These are phyloP conservation scores for Ispidina lecontei DNA, from an alignment of 2,797 vertebrate genomes.

Conservation along the genomic window DNA sequence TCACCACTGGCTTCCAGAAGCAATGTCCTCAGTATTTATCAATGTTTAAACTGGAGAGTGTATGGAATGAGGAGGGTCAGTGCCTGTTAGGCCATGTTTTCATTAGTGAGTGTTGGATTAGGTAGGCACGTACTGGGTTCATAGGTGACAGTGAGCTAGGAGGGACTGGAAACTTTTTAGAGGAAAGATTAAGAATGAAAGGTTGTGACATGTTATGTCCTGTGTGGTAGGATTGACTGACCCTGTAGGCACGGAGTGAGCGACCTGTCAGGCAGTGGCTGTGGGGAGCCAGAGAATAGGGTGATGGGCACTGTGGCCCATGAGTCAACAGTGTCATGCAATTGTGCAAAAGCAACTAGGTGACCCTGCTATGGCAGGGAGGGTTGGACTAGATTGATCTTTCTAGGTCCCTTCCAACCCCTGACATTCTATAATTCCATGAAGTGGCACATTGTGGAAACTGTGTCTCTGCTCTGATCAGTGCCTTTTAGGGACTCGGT, in stretches of 20 bases:
- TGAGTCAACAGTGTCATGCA: neutral
- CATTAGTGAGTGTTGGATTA: neutral
- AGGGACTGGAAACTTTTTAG: neutral
- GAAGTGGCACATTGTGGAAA: neutral
- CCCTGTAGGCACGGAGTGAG: neutral
- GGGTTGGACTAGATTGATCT: no score
- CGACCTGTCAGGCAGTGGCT: neutral
- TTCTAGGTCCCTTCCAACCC: no score
- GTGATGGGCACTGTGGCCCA: neutral
- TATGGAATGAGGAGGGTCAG: neutral
- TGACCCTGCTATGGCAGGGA: no score
- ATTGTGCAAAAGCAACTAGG: constrained; percentile 12
- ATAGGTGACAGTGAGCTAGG: neutral
- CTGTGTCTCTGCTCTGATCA: accelerated
- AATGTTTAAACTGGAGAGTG: neutral
- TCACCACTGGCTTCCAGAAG: neutral
- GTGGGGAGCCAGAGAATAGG: neutral
- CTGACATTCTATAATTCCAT: no score
- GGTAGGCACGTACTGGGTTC: neutral
- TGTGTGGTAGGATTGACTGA: neutral
- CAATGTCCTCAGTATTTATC: neutral
- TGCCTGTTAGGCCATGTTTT: neutral
- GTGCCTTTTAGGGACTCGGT: neutral
- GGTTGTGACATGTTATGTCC: neutral
- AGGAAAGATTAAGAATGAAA: neutral